Base-by-base conservation (phyloP, 1,140 invertebrate species). In the Cydia splendana region DNA sequence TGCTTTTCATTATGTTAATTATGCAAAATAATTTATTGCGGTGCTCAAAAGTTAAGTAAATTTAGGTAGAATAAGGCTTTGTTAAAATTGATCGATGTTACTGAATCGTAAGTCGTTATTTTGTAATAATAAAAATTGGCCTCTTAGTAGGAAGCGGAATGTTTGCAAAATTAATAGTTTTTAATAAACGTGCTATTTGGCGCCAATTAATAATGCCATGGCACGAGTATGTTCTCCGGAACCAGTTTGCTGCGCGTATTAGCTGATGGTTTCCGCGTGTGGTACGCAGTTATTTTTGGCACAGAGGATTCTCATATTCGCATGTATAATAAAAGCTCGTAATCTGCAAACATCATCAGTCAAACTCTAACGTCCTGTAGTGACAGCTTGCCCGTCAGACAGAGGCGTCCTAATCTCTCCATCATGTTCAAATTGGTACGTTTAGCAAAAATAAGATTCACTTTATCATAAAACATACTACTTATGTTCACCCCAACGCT, bases 311-410 rank as follows among this genome's bases (percentile, higher is more conserved):
- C 30, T 34, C 34, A 42, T 38, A 71, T 71, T 71, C n/a, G 67
- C 34, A 71, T 38, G 30, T 71, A 71, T 71, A 71, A 71, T 71
- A 71, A 71, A 71, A 71, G 67, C 67, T 71, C n/a, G 67, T 71
- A 71, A 38, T 18, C 5, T n/a, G 34, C 30, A 71, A 71, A 38
- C 38, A 71, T 38, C n/a, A 38, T 71, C 15, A 71, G 67, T 71
- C 67, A 71, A 71, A 71, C 38, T 18, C 67, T 38, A 71, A 71
- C 67, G 34, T 38, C 34, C 67, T 71, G 67, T 71, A 71, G 67
- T 71, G 67, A 71, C 67, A 71, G 67, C 4, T 38, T 45, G n/a
- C 67, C 13, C 34, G 67, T 71, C 34, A 45, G 67, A 71, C 67
- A 71, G 65, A 69, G 38, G 67, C 67, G 5, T 38, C 30, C 15